Percentiles rank a stretch among this genome's conserved stretches.
phyloP scores from a whole-genome alignment of 2,113 vertebrate species.

The Saccopteryx bilineata region DNA sequence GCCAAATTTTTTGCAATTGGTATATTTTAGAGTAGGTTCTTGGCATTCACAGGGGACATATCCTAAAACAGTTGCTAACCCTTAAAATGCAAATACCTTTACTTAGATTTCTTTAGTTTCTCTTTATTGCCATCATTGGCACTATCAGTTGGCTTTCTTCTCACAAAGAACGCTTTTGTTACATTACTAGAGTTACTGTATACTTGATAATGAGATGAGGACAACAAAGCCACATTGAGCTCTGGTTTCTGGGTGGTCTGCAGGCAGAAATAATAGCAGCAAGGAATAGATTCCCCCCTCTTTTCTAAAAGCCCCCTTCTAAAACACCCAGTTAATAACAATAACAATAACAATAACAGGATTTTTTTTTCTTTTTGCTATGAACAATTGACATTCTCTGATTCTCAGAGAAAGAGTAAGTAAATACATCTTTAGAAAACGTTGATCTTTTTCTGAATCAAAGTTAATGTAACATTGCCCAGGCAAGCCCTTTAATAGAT shows the following conservation, averaged over 20 bases:
- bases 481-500: background rate
- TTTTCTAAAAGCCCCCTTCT: background rate
- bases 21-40: background rate
- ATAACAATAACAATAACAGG: background rate
- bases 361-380: background rate
- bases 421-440: slow-evolving; percentile 26
- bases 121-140: background rate
- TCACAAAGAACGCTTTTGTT: background rate
- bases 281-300: background rate
- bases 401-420: background rate
- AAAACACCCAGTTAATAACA: background rate
- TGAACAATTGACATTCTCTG: background rate
- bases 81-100: slow-evolving; percentile 14
- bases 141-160: background rate
- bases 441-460: background rate
- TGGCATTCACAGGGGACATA: background rate
- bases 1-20: background rate
- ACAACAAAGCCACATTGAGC: slow-evolving; percentile 20
- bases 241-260: slow-evolving; percentile 49
- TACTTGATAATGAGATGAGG: slow-evolving; percentile 50
- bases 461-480: background rate
- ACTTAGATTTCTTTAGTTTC: background rate
- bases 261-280: background rate
- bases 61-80: background rate
- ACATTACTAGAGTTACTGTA: background rate